These are phyloP conservation scores for Sinella curviseta DNA, from an alignment of 1,140 invertebrate species.

Conservation along the genomic window DNA sequence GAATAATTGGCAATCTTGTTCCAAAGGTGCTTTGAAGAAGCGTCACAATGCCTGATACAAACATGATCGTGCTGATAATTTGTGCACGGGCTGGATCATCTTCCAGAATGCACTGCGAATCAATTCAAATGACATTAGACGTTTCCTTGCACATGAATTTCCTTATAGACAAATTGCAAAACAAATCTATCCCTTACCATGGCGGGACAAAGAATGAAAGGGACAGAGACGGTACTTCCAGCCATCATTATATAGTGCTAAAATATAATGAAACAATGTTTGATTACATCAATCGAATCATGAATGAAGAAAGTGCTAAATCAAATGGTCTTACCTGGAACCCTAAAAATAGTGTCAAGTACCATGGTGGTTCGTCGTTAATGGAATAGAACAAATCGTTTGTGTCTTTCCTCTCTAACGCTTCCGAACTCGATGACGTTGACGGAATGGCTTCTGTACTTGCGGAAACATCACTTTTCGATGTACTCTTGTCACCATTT, in stretches of 20 bases:
- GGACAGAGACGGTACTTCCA: constrained; percentile 70
- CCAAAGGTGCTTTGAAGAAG: constrained; percentile 37
- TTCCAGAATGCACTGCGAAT: constrained; percentile 58
- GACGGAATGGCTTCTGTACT: not conserved
- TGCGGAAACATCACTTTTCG: not conserved
- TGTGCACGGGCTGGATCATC: constrained; percentile 54
- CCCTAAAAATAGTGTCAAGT: constrained; percentile 77
- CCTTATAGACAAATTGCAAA: too few relatives aligned
- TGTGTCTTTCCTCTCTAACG: not conserved
- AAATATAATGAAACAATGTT: constrained; percentile 25
- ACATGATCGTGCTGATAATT: constrained; percentile 59
- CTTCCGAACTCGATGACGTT: not conserved
- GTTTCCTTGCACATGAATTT: too few relatives aligned
- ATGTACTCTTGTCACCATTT: not conserved
- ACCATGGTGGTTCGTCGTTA: constrained; percentile 79
- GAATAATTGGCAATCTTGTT: constrained; percentile 50
- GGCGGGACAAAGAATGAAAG: constrained; percentile 55
- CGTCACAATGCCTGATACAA: constrained; percentile 58
- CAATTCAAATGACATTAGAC: too few relatives aligned
- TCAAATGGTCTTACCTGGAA: constrained; percentile 65
- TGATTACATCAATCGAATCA: not conserved
- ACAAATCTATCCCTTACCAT: too few relatives aligned
- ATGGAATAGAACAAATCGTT: constrained; percentile 70
- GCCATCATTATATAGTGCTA: constrained; percentile 89
- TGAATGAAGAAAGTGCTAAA: not conserved